Evolutionary conservation across 2,113 vertebrate genomes (phyloP), one percentile per base, ranked within the genome.

Genomic region (Rhombomys opimus): DNA sequence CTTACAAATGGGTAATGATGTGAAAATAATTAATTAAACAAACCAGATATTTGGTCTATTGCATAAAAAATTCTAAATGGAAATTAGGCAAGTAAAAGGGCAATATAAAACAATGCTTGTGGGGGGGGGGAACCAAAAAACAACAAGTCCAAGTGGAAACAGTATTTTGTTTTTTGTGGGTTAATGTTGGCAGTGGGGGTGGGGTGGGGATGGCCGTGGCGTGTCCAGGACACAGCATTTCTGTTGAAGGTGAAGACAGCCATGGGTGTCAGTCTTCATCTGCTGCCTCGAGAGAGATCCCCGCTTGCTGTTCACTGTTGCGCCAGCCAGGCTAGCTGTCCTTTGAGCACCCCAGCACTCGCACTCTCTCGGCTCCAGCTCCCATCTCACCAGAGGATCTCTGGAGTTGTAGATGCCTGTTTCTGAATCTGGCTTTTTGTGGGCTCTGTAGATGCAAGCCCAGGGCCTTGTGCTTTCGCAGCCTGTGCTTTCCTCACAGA

Each of bases 81-180:
- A 82, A 87, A 89, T 84, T 95, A 82, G 61, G 52, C 70, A 86
- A 14, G 77, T 17, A 81, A 59, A 46, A 77, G 59, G 57, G 5
- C 20, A 93, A 70, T 11, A 65, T 87, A 65, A 35, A 72, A 80
- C 94, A 93, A 78, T 57, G 15, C 50, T 72, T 75, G 65, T 89
- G 54, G 57, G 46, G 46, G 46, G 1, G 22, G 52, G n/a, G 5
- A 46, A 46, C 41, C 41, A 46, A 46, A 46, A 46, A 46, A 46
- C 46, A 50, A 63, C 57, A 86, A 75, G 57, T 35, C 63, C 81
- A 78, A 87, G 35, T 61, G 46, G 30, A 67, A 90, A 50, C 78
- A 27, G 57, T 10, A 15, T 46, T 46, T 17, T 84, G 23, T 82
- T 20, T 65, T 84, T 63, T 25, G 13, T 46, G 59, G 27, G 35